phyloP scores from a whole-genome alignment of 2,888 invertebrate species.

The Tupiocoris notatus region DNA sequence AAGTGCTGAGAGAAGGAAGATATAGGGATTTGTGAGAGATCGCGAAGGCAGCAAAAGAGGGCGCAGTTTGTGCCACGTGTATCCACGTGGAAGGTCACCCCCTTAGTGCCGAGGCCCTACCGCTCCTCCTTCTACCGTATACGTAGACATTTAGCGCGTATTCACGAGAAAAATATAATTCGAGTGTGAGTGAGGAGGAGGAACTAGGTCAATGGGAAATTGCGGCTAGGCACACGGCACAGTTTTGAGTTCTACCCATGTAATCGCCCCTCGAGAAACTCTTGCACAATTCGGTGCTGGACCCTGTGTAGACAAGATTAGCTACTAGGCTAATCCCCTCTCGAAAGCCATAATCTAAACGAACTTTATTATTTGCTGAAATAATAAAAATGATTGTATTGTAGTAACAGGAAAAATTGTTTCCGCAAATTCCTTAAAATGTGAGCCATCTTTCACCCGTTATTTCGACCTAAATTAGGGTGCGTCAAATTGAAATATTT shows the following conservation, averaged over 20 bases:
- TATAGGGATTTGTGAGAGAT: no score
- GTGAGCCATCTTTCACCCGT: no score
- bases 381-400: no score
- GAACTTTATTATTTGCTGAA: no score
- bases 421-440: no score
- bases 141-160: neutral
- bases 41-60: constrained; percentile 3
- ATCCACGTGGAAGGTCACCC: constrained; percentile 23
- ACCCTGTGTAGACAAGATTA: no score
- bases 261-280: neutral
- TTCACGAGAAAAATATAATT: neutral
- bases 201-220: neutral
- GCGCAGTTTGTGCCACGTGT: constrained; percentile 22
- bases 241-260: neutral
- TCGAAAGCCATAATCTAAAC: no score
- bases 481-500: no score
- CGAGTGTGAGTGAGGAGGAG: neutral
- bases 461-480: no score
- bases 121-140: neutral
- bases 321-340: no score
- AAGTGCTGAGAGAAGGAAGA: no score
- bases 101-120: neutral
- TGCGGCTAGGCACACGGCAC: neutral
- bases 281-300: neutral
- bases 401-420: no score